Evolutionary conservation across 2,113 vertebrate species (phyloP).

Genomic region (Protomyctophum bolini): DNA sequence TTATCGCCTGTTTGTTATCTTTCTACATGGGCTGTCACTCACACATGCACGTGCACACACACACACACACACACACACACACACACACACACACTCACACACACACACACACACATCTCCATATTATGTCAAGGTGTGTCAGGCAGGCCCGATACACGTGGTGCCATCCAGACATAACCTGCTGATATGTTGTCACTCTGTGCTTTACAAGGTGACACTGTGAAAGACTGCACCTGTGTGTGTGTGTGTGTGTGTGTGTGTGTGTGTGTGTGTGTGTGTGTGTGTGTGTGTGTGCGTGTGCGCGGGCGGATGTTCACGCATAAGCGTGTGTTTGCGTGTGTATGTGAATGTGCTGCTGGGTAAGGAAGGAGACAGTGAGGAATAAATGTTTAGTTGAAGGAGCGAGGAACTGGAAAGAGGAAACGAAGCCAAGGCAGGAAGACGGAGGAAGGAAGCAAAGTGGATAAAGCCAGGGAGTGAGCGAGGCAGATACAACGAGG

Average conservation of each 20-base stretch:
- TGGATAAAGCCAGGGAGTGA: too few relatives aligned
- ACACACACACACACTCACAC: background rate
- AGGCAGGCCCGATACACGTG: slow-evolving; percentile 31
- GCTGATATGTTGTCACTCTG: slow-evolving; percentile 59
- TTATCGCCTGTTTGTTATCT: slow-evolving; percentile 34
- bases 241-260: slow-evolving; percentile 14
- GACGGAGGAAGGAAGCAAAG: too few relatives aligned
- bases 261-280: background rate
- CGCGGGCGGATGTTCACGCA: background rate
- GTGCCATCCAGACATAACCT: slow-evolving; percentile 52
- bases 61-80: slow-evolving; percentile 24
- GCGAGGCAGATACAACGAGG: too few relatives aligned
- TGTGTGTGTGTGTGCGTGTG: slow-evolving; percentile 2
- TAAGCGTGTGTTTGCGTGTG: background rate
- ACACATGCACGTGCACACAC: slow-evolving; percentile 2
- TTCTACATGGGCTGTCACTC: slow-evolving; percentile 4
- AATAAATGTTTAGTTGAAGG: slow-evolving; percentile 48
- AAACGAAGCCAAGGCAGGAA: too few relatives aligned
- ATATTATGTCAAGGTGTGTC: slow-evolving; percentile 56
- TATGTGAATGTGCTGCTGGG: background rate
- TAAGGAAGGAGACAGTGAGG: background rate
- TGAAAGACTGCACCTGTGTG: slow-evolving; percentile 17
- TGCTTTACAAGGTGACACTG: slow-evolving; percentile 58
- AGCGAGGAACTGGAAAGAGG: background rate
- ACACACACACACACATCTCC: slow-evolving; percentile 34